Evolutionary conservation across 2,888 invertebrate species (phyloP), one percentile per base, ranked within the genome.

Genomic region (Synanthedon tipuliformis): DNA sequence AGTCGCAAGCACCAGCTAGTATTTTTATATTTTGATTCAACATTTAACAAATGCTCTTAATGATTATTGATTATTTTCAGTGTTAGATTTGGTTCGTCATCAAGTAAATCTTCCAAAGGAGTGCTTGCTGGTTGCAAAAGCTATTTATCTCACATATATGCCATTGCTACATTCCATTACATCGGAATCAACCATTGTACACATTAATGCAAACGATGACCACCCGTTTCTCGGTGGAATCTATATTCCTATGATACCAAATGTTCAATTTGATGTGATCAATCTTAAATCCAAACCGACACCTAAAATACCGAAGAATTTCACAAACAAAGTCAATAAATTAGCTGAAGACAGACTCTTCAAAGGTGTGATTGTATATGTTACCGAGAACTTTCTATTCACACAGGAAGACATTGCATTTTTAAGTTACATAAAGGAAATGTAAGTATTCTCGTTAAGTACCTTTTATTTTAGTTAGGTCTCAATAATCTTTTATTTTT

Each of bases 341-440:
- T 55, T 86, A 51, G 63, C 75, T 4, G 64, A 73, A 56, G 70
- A 71, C 34, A 63, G 66, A 51, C 70, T 74, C 12, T 69, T 87
- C 11, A 87, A 85, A 62, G 87, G 83, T 1, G 66, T 75, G 11
- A 55, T 87, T 16, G 79, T 81, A 10, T 86, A 78, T 72, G 78
- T 82, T 1, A 84, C 83, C n/a, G 84, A 83, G 54, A 82, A 77
- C 57, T 85, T 75, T 53, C 61, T 86, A 4, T 60, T 86, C 45
- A 66, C 76, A 27, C 73, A 76, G 52, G 79, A 81, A 49, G 78
- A 80, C 56, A 76, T 82, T 53, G 68, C 73, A n/a, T 83, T 82
- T 59, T 65, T 86, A 54, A 77, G 79, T 58, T 76, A 80, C 60
- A 73, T 86, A 45, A 73, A 71, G 52, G 69, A 73, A 53, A 64